Conservation (phyloP, 2,797 vertebrate species). For the Spheniscus humboldti region DNA sequence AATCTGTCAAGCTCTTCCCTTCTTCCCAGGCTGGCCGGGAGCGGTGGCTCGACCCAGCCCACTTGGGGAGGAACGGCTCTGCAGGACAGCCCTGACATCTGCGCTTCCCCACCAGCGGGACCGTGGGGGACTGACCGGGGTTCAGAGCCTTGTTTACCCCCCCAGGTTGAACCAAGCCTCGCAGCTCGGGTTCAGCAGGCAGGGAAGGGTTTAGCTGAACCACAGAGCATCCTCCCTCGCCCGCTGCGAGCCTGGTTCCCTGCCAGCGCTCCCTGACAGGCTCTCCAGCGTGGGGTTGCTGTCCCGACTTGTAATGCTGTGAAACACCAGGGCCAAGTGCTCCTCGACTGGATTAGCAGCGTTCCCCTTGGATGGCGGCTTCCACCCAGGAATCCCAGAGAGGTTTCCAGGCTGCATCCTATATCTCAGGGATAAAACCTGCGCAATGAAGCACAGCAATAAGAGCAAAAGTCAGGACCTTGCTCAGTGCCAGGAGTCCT, state of each 20-base stretch:
- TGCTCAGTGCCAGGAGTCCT: not conserved
- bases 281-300: fast-evolving
- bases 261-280: not conserved
- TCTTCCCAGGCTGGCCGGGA: not conserved
- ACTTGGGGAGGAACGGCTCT: fast-evolving
- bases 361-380: not conserved
- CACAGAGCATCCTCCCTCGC: not conserved
- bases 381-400: not conserved
- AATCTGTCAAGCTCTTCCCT: not conserved
- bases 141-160: not conserved
- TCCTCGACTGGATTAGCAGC: not conserved
- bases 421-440: not conserved
- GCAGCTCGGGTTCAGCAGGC: not conserved
- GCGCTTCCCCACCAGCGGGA: fast-evolving
- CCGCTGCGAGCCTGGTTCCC: not conserved
- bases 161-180: fast-evolving
- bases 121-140: not conserved
- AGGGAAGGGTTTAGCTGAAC: not conserved
- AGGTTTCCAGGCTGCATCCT: not conserved
- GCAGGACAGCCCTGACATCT: not conserved
- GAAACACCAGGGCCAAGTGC: fast-evolving
- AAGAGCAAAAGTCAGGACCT: not conserved
- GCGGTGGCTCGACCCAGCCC: not conserved
- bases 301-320: fast-evolving
- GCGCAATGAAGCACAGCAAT: fast-evolving